Percentiles rank a stretch among this genome's conserved stretches.
These are phyloP conservation scores for Martes flavigula DNA, from an alignment of 2,797 vertebrate genomes.

Conservation along the genomic window DNA sequence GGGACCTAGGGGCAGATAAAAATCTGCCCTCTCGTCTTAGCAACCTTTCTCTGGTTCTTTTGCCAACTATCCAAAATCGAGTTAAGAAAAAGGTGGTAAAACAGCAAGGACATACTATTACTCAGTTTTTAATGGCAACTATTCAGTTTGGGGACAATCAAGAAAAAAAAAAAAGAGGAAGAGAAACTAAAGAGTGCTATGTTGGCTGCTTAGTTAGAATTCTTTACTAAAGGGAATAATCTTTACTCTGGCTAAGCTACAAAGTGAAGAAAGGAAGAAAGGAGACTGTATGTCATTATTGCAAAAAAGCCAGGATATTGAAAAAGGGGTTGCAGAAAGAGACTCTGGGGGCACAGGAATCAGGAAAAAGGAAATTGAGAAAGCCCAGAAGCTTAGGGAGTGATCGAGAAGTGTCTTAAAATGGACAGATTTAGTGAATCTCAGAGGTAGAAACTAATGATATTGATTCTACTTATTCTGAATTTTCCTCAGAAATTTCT, in stretches of 20 bases:
- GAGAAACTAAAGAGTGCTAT: neutral
- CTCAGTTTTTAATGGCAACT: neutral
- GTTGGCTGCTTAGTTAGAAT: neutral
- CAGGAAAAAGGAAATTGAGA: neutral
- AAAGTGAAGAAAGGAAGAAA: neutral
- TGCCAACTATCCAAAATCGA: neutral
- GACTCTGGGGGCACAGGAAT: neutral
- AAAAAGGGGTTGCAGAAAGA: neutral
- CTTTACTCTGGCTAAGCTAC: neutral
- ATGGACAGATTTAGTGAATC: neutral
- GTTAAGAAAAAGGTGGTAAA: neutral
- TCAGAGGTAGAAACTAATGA: neutral
- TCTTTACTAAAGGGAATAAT: neutral
- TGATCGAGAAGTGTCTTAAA: neutral
- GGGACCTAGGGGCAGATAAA: neutral
- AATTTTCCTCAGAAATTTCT: neutral
- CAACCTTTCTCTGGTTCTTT: neutral
- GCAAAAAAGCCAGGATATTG: neutral
- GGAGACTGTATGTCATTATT: neutral
- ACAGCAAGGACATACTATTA: neutral
- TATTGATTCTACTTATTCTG: neutral
- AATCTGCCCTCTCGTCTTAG: neutral
- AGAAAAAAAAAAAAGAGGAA: neutral
- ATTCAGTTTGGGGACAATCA: neutral
- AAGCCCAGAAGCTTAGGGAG: neutral